Evolutionary conservation across 2,797 vertebrate genomes (phyloP).

Genomic region (Onychomys leucogaster): DNA sequence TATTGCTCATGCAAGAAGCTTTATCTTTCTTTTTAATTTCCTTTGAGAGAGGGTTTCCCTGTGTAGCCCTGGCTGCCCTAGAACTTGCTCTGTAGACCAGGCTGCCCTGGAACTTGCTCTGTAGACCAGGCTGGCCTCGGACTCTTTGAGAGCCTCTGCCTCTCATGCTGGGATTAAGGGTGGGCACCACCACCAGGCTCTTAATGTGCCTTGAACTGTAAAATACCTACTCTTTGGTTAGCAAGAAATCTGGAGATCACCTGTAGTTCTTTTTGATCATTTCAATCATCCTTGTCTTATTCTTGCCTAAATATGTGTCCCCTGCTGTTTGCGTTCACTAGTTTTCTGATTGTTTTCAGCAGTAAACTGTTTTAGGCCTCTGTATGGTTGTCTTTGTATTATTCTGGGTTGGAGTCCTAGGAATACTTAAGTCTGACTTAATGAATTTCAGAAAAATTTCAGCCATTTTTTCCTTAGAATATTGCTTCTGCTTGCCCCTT

Average conservation of each 20-base stretch:
- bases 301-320: constrained; percentile 34
- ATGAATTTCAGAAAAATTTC: constrained; percentile 48
- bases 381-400: constrained; percentile 28
- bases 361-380: constrained; percentile 3
- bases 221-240: not conserved
- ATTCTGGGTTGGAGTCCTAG: constrained; percentile 6
- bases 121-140: not conserved
- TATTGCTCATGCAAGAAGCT: not conserved
- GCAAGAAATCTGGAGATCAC: constrained; percentile 10
- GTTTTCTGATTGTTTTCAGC: constrained; percentile 8
- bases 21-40: not conserved
- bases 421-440: constrained; percentile 15
- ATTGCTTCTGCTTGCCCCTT: not conserved
- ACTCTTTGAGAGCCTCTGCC: not conserved
- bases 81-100: not conserved
- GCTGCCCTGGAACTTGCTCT: not conserved
- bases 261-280: constrained; percentile 24
- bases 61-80: not conserved
- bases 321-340: not conserved
- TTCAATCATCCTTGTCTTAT: constrained; percentile 14
- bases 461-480: not conserved
- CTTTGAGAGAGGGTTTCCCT: too few relatives aligned
- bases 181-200: not conserved
- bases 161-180: not conserved
- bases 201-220: not conserved